Percentiles rank a stretch among this genome's conserved stretches.
These are phyloP conservation scores for Morpho achilles DNA, from an alignment of 2,888 invertebrate genomes.

Conservation along the genomic window DNA sequence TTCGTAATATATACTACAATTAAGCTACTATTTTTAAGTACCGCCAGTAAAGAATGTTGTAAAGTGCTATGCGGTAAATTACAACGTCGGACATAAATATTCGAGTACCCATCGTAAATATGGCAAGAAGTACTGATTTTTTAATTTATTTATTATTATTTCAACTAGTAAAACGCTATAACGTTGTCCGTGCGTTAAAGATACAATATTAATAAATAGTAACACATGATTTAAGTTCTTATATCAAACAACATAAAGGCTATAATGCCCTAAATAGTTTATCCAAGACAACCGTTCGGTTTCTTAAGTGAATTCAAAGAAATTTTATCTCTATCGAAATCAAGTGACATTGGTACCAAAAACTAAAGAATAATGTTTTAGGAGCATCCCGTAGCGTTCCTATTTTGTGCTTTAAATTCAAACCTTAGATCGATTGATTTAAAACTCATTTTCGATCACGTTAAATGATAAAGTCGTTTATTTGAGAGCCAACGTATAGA, in stretches of 20 bases:
- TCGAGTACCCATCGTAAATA: constrained; percentile 1
- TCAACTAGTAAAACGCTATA: constrained; percentile 18
- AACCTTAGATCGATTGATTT: constrained; percentile 3
- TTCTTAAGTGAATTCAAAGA: constrained; percentile 17
- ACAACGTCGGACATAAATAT: constrained; percentile 16
- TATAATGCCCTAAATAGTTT: constrained; percentile 3
- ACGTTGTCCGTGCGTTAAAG: too few relatives aligned
- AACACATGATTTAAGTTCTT: constrained; percentile 1
- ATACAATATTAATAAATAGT: background rate
- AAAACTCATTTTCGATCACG: constrained; percentile 8
- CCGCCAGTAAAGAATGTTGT: constrained; percentile 5
- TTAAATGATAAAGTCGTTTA: background rate
- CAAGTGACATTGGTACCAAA: constrained; percentile 38
- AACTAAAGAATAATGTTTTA: constrained; percentile 39
- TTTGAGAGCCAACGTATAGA: constrained; percentile 17
- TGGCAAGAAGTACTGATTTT: background rate
- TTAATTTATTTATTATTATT: constrained; percentile 3
- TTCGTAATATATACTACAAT: too few relatives aligned
- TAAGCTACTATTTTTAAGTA: too few relatives aligned
- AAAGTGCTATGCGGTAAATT: constrained; percentile 7
- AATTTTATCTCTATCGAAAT: constrained; percentile 41
- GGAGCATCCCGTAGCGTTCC: constrained; percentile 28
- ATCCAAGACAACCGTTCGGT: constrained; percentile 10
- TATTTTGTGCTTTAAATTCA: background rate
- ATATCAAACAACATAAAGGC: background rate